phyloP scores from a whole-genome alignment of 2,888 invertebrate genomes.

The Automeris io region DNA sequence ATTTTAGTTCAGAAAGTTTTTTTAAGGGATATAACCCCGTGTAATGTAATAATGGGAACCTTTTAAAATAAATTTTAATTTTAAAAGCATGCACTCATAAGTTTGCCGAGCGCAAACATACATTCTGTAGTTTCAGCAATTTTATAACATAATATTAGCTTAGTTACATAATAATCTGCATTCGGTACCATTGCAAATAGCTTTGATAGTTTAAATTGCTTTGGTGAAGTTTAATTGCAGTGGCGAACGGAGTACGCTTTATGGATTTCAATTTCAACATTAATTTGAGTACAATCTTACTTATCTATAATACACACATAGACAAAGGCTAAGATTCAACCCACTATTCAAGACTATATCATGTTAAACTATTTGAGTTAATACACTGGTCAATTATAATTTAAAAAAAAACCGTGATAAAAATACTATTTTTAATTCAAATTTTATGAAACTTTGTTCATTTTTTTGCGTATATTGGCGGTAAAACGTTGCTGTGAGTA shows the following conservation, averaged over 20 bases:
- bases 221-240: slow-evolving; percentile 26
- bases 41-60: no score
- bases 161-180: slow-evolving; percentile 8
- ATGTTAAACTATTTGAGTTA: background rate
- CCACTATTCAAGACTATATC: background rate
- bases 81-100: no score
- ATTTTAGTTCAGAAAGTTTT: no score
- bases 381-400: no score
- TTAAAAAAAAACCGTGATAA: no score
- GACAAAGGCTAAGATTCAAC: background rate
- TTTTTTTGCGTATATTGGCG: no score
- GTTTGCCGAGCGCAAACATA: background rate
- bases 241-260: slow-evolving; percentile 13
- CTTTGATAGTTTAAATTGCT: slow-evolving; percentile 18
- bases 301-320: background rate
- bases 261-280: slow-evolving; percentile 23
- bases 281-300: slow-evolving; percentile 11
- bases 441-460: no score
- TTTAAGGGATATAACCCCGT: no score
- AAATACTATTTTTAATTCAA: no score
- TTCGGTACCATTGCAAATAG: slow-evolving; percentile 12
- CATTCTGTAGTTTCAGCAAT: background rate
- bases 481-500: no score
- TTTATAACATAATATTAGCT: slow-evolving; percentile 6
- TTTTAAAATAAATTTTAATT: no score